Evolutionary conservation across 2,797 vertebrate species (phyloP).

Genomic region (Rhinichthys osculus): DNA sequence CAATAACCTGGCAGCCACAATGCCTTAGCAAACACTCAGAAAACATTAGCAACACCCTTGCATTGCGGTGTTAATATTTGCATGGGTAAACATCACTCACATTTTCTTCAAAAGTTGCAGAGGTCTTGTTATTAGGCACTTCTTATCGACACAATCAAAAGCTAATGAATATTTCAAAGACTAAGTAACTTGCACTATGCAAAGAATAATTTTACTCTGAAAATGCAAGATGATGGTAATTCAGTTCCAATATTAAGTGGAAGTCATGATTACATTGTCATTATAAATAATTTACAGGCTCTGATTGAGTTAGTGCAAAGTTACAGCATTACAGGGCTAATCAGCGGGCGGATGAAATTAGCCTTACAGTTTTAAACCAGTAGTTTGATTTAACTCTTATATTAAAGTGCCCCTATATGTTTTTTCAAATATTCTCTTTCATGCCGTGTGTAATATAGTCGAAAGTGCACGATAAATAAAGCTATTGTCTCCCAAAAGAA

Average conservation of each 20-base stretch:
- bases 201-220: background rate
- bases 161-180: conserved; percentile 19
- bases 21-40: background rate
- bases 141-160: background rate
- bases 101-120: background rate
- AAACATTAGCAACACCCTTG: background rate
- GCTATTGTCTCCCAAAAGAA: too few relatives aligned
- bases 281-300: conserved; percentile 39
- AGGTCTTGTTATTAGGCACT: background rate
- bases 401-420: background rate
- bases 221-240: background rate
- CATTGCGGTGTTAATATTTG: too few relatives aligned
- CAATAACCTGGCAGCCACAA: background rate
- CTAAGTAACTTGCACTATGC: conserved; percentile 10
- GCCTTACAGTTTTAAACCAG: background rate
- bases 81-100: too few relatives aligned
- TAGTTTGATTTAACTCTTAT: background rate
- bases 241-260: conserved; percentile 18
- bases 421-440: too few relatives aligned
- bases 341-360: background rate
- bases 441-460: too few relatives aligned
- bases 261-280: conserved; percentile 24
- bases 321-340: background rate
- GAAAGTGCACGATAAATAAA: too few relatives aligned
- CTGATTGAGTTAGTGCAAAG: conserved; percentile 5